Base-by-base conservation (phyloP, 2,113 vertebrate species). In the Aix galericulata region DNA sequence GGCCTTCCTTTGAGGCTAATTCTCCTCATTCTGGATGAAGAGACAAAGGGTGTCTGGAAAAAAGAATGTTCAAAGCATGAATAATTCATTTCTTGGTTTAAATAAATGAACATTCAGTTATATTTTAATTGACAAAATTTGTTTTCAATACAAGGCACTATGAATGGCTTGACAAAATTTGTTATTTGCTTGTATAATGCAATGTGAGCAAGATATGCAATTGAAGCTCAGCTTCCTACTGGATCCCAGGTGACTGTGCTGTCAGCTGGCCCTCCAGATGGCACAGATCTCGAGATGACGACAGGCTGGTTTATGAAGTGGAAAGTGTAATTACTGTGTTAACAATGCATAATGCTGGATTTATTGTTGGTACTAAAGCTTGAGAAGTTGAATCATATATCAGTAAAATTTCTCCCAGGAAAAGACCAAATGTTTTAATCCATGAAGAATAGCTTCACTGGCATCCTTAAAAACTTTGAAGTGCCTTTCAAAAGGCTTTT, bases 211-310 rank as follows among this genome's bases (percentile, higher is more conserved):
- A 48, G 62, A 55, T 1, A 3, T 1, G 40, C 46, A 3, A 8
- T 15, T 5, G 50, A 53, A 53, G 56, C 86, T 52, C 8, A 1
- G 42, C 53, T n/a, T 59, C 17, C n/a, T 12, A 32, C 75, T 10
- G 72, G 46, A 59, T 68, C 96, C 95, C 88, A 42, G 93, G 90
- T 82, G 93, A 75, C 42, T 5, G 3, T 2, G 62, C 79, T 75
- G 73, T 92, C 95, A 91, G 92, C 94, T 96, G 94, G 64, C 69
- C 77, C 56, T 68, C 68, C 96, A 96, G 88, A 92, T 95, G 95
- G 91, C 89, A 74, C 86, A 13, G 63, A 62, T 89, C 81, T 92
- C 1, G n/a, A 56, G 73, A 96, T 85, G 92, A 82, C 0, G 22
- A 32, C 55, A 44, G 20, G 56, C 60, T 74, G 92, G 75, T 81